Base-by-base conservation (phyloP, 2,888 invertebrate species). In the Pheosia tremula region DNA sequence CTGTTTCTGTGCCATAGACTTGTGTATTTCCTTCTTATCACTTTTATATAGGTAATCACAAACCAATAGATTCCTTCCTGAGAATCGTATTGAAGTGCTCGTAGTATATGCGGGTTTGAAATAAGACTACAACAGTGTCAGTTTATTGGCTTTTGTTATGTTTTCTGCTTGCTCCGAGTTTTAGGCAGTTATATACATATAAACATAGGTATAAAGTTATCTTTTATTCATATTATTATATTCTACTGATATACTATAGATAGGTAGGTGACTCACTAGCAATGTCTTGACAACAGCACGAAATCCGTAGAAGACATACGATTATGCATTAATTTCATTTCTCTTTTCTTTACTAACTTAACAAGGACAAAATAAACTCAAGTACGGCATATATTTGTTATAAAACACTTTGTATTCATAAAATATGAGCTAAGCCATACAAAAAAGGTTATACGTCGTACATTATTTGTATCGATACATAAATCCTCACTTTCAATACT, bases 401-500 rank as follows among this genome's bases (percentile, higher is more conserved):
- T 24, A 24, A 47, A n/a, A 47, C 5, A 45, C 41, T 41, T 8
- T 10, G n/a, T 55, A 39, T 39, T 37, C 39, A 54, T 54, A 36
- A 11, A 52, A 9, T 36, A 53, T 13, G 36, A 53, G 53, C 13
- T 39, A 10, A 37, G 11, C 55, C n/a, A 39, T 6, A 55, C n/a
- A 55, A 39, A 54, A 57, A 50, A 53, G 54, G 59, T 62, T 47
- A 36, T 43, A 47, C 58, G 43, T 60, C 59, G 11, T 37, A 60
- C 49, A 66, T 67, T 63, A 62, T 61, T 67, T 72, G 65, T 72
- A 69, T 67, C 66, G 57, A 74, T 68, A 74, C 66, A 79, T 77
- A 79, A 79, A 79, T 79, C 77, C 68, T 67, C 73, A 66, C 68
- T 74, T 78, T 77, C 76, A 77, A 79, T 77, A 76, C 75, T 79